Conservation (phyloP, 2,113 vertebrate species). For the Gallinago media region DNA sequence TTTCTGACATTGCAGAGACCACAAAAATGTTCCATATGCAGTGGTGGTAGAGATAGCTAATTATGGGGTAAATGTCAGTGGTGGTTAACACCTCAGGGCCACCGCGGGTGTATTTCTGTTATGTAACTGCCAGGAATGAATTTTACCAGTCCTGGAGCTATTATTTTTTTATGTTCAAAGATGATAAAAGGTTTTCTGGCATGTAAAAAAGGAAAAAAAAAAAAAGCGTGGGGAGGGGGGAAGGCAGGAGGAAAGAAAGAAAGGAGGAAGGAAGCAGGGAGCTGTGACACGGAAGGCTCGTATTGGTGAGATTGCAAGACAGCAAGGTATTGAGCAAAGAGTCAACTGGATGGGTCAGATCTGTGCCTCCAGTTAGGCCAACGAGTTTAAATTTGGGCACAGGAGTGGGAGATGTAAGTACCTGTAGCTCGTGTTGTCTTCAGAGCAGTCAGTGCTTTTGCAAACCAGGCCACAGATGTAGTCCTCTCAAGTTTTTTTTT, state of each 20-base stretch:
- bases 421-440: not conserved
- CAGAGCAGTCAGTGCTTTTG: not conserved
- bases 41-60: constrained; percentile 26
- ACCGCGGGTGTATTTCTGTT: constrained; percentile 8
- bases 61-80: constrained; percentile 40
- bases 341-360: not conserved
- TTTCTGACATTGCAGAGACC: constrained; percentile 50
- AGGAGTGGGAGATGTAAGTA: not conserved
- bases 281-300: not conserved
- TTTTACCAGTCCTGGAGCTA: not conserved
- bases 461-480: not conserved
- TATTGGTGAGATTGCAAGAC: not conserved
- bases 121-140: constrained; percentile 53
- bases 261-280: not conserved
- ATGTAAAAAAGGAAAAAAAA: not conserved
- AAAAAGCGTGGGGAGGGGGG: too few species aligned
- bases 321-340: not conserved
- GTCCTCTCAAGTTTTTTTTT: not conserved
- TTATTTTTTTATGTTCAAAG: not conserved
- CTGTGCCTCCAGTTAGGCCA: not conserved
- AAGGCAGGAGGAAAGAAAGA: not conserved
- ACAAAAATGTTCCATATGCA: constrained; percentile 53
- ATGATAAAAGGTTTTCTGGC: not conserved
- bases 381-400: not conserved
- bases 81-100: constrained; percentile 54